phyloP scores from a whole-genome alignment of 2,113 vertebrate species.

The Aegotheles bennettii region DNA sequence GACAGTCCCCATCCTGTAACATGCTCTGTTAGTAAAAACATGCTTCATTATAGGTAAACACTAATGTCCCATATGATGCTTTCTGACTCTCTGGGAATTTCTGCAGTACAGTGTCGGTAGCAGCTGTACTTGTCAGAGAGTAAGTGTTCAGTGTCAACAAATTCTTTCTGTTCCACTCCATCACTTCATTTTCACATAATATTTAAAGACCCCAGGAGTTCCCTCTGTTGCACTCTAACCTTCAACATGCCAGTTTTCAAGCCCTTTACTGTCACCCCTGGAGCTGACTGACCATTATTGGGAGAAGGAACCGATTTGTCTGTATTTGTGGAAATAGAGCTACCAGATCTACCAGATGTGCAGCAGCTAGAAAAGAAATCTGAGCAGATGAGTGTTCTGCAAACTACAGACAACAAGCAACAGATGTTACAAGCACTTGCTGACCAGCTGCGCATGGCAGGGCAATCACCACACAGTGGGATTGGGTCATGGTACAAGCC shows the following conservation, averaged over 20 bases:
- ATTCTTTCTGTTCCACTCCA: neutral
- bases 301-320: neutral
- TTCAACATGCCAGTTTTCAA: neutral
- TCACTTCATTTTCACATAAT: neutral
- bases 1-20: neutral
- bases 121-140: neutral
- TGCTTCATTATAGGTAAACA: neutral
- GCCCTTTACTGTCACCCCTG: neutral
- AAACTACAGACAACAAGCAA: neutral
- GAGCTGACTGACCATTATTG: neutral
- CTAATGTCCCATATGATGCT: fast-evolving
- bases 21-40: neutral
- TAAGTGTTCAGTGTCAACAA: neutral
- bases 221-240: neutral
- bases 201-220: neutral
- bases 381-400: neutral
- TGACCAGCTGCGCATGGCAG: neutral
- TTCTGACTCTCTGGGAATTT: neutral
- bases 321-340: neutral
- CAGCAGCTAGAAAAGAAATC: neutral
- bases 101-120: neutral
- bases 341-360: neutral
- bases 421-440: constrained; percentile 9
- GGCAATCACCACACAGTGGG: neutral
- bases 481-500: neutral